Conservation (phyloP, 92 coral and sea anemone genomes). For the Palythoa grandiflora region DNA sequence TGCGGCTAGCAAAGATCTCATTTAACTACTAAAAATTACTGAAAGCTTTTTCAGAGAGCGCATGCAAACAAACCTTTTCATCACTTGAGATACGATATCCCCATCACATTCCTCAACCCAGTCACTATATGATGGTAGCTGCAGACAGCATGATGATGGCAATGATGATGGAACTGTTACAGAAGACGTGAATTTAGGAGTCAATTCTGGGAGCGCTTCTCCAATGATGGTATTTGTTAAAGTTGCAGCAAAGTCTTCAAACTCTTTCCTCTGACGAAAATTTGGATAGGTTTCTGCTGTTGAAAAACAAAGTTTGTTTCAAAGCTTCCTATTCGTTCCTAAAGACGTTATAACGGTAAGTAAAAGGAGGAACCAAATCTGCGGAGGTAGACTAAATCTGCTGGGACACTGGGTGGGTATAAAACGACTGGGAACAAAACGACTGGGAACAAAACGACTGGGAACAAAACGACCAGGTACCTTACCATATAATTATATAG, state of each 20-base stretch:
- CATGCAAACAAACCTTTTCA: conserved; percentile 29
- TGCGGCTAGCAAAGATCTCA: too few relatives aligned
- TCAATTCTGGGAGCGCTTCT: conserved; percentile 5
- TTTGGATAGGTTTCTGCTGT: not conserved
- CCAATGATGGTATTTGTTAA: not conserved
- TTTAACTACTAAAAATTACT: not conserved
- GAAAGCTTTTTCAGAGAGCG: not conserved
- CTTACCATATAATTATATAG: too few relatives aligned
- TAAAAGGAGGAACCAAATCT: too few relatives aligned
- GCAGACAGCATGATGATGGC: not conserved
- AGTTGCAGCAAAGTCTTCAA: conserved; percentile 18
- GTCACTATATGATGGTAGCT: not conserved
- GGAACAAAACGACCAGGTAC: too few relatives aligned
- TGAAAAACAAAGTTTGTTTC: not conserved
- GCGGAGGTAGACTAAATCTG: too few relatives aligned
- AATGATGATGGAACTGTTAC: not conserved
- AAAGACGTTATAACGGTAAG: too few relatives aligned
- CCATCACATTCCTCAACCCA: not conserved
- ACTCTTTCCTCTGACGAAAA: not conserved
- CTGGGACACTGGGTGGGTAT: too few relatives aligned
- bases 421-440: too few relatives aligned
- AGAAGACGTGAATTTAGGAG: not conserved
- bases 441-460: too few relatives aligned
- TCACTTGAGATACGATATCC: conserved; percentile 5
- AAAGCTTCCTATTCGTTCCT: too few relatives aligned